Evolutionary conservation across 2,113 vertebrate species (phyloP).

Genomic region (Aythya baeri): DNA sequence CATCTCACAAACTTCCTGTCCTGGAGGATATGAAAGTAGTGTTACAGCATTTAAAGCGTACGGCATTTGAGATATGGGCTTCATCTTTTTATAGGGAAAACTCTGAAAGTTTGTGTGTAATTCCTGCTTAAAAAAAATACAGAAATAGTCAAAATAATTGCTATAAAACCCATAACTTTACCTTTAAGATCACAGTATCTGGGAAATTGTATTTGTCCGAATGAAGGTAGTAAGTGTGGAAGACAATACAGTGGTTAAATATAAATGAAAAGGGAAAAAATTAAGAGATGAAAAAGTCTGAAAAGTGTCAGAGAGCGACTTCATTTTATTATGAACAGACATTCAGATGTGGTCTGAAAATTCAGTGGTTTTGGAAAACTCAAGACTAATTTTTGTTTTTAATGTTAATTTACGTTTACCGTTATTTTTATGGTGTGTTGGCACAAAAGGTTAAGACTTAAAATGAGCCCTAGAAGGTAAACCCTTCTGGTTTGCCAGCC

Average conservation of each 20-base stretch:
- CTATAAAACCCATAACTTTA: not conserved
- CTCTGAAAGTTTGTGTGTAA: not conserved
- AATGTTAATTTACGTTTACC: not conserved
- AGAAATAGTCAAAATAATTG: not conserved
- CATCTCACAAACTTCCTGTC: slow-evolving; percentile 5
- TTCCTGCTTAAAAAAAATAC: not conserved
- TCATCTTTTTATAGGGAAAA: slow-evolving; percentile 15
- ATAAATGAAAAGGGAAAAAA: slow-evolving; percentile 40
- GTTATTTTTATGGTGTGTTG: not conserved
- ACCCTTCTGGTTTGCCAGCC: not conserved
- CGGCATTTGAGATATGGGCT: not conserved
- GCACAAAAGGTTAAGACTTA: not conserved
- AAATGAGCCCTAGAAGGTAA: not conserved
- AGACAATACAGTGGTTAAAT: slow-evolving; percentile 6
- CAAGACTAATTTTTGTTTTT: not conserved
- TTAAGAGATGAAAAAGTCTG: not conserved
- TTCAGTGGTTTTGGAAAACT: not conserved
- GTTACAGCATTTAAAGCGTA: not conserved
- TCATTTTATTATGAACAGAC: slow-evolving; percentile 41
- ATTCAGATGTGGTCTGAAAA: slow-evolving; percentile 35
- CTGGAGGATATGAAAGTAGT: not conserved
- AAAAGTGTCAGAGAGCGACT: slow-evolving; percentile 7
- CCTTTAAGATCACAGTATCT: not conserved
- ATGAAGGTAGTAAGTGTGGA: slow-evolving; percentile 11
- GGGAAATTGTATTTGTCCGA: slow-evolving; percentile 25